Base-by-base conservation (phyloP, 1,140 invertebrate species). In the Diplogasteroides magnus region DNA sequence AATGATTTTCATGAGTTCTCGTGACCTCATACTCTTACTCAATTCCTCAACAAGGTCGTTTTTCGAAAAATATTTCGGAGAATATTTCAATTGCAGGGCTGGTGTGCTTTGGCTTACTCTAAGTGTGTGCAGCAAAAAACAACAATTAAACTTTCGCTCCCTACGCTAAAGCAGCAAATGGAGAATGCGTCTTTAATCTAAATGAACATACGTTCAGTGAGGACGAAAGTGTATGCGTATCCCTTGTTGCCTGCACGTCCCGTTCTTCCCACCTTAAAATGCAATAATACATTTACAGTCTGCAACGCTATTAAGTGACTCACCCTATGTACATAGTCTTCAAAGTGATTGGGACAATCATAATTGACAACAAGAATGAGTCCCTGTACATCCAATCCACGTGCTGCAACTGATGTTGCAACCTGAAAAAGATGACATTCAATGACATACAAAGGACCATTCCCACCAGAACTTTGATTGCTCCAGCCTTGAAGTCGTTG, bases 281-380 rank as follows among this genome's bases (percentile, higher is more conserved):
- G n/a, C n/a, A n/a, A n/a, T n/a, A n/a, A n/a, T n/a, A n/a, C n/a
- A n/a, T n/a, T n/a, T n/a, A n/a, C n/a, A n/a, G n/a, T n/a, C n/a
- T n/a, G n/a, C n/a, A n/a, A n/a, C n/a, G n/a, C n/a, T n/a, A n/a
- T n/a, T n/a, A n/a, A n/a, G n/a, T n/a, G n/a, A n/a, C n/a, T n/a
- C n/a, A 61, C 59, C 13, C 62, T 6, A 61, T 26, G 28, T 23
- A 61, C 28, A 15, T 61, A 26, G 28, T 61, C 28, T 86, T 99
- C 97, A 83, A 98, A 98, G 85, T 99, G 97, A 86, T 99, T 99
- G 0, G 97, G 97, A 83, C 94, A 97, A 85, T 99, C 96, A 84
- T 97, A 99, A 85, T 99, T 99, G 0, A 99, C 90, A 1, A 99
- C 97, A 1, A 99, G 85, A 75, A 97, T 95, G 1, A 98, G 87